These are phyloP conservation scores for Sphecodes monilicornis DNA, from an alignment of 2,888 invertebrate genomes.

Conservation along the genomic window DNA sequence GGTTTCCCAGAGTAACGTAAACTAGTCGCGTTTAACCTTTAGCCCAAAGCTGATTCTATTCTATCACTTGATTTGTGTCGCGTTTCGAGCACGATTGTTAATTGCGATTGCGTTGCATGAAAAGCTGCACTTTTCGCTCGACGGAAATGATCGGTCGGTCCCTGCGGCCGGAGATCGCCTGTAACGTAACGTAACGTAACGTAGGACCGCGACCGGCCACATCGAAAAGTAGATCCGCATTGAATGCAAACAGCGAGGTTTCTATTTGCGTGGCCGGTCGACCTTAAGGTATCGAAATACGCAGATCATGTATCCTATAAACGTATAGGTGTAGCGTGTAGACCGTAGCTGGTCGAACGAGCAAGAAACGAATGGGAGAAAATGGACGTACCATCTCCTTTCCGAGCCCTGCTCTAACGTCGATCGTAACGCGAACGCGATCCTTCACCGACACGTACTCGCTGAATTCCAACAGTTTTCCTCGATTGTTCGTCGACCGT, in stretches of 20 bases:
- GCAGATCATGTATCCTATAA: slow-evolving; percentile 74
- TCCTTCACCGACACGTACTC: neutral
- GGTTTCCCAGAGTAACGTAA: neutral
- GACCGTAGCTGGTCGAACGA: slow-evolving; percentile 72
- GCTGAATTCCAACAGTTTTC: neutral
- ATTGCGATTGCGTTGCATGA: slow-evolving; percentile 11
- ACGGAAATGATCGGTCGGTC: neutral
- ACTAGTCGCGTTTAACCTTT: neutral
- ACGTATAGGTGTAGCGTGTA: slow-evolving; percentile 68
- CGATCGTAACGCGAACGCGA: neutral
- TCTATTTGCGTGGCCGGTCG: slow-evolving; percentile 69
- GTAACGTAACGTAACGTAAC: neutral
- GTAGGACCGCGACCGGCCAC: neutral
- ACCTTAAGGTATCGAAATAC: slow-evolving; percentile 74
- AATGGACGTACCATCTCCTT: slow-evolving; percentile 41
- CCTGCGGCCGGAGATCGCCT: neutral
- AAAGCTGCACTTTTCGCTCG: slow-evolving; percentile 33
- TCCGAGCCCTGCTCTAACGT: slow-evolving; percentile 33
- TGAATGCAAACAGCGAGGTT: slow-evolving; percentile 58
- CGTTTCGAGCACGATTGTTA: slow-evolving; percentile 29
- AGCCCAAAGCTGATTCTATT: neutral
- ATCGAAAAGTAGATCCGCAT: slow-evolving; percentile 39
- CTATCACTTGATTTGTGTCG: slow-evolving; percentile 16
- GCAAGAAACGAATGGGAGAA: slow-evolving; percentile 75
- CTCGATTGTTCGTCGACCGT: neutral